Base-by-base conservation (phyloP, 2,797 vertebrate species). In the Mormyrus hasselquistii region DNA sequence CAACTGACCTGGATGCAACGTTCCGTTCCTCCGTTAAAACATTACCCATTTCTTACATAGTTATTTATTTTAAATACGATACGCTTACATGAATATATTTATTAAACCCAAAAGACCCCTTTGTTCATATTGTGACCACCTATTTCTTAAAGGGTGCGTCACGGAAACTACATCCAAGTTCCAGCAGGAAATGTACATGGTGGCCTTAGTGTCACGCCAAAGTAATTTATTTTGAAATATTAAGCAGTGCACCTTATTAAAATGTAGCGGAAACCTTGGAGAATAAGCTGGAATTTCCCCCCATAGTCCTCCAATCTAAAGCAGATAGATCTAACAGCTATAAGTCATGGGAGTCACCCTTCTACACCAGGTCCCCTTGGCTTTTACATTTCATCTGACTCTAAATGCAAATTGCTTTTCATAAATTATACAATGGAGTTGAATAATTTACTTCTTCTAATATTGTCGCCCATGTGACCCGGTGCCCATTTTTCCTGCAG, bases 371-470 rank as follows among this genome's bases (percentile, higher is more conserved):
- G 59, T 87, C 87, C 34, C 44, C 57, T 69, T 50, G 41, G 87
- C 87, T 87, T 87, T 87, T 87, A 87, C 57, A 87, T 87, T 87
- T 87, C 44, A 87, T 87, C 41, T 65, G 55, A 62, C 87, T 87
- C 87, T 87, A 87, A 87, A 87, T 62, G 87, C 59, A 87, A 87
- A 87, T 87, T 87, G 59, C 50, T 86, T 86, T 86, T 86, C 85
- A 86, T 86, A 86, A 86, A 86, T 86, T 86, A 86, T 86, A 57
- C 85, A 86, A 57, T 86, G 85, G 85, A 38, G 5, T 29, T 86
- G 85, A 86, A 86, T 86, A 86, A 86, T 86, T 86, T 86, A 57
- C 52, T 86, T 53, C 52, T 86, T 86, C 52, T 86, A 86, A 86
- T 86, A 86, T 86, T 29, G 5, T 57, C 14, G 85, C 49, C 52